phyloP scores from a whole-genome alignment of 2,797 vertebrate genomes.

The Sebastes flavidus region DNA sequence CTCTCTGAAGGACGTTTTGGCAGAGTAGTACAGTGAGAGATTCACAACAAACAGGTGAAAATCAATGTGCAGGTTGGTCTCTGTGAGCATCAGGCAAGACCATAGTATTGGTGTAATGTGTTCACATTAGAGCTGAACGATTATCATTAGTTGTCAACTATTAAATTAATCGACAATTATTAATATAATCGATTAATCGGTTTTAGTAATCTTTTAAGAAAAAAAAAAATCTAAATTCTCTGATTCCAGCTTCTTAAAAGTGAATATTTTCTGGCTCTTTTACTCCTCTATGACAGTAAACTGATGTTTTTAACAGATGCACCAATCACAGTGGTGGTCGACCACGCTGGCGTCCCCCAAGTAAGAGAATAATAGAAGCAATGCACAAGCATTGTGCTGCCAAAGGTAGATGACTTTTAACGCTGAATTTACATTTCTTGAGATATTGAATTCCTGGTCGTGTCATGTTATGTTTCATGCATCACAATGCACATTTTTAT shows the following conservation, averaged over 20 bases:
- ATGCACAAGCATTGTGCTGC: not conserved
- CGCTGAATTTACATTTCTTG: not conserved
- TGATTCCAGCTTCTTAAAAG: too few species aligned
- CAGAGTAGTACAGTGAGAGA: not conserved
- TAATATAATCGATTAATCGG: too few species aligned
- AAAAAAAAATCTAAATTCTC: too few species aligned
- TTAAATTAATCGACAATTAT: too few species aligned
- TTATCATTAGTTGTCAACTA: too few species aligned
- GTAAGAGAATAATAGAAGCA: not conserved
- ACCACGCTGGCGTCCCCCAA: not conserved
- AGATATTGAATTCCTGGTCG: conserved; percentile 5
- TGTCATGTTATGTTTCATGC: not conserved
- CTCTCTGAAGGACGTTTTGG: not conserved
- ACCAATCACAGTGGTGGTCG: not conserved
- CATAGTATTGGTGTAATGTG: not conserved
- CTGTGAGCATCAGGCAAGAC: not conserved
- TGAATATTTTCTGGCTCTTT: too few species aligned
- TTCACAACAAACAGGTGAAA: not conserved
- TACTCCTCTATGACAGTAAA: too few species aligned
- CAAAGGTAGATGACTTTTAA: not conserved
- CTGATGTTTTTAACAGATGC: not conserved
- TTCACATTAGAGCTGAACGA: not conserved
- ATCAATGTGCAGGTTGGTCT: not conserved
- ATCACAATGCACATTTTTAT: not conserved
- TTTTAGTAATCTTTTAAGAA: too few species aligned